phyloP scores from a whole-genome alignment of 2,888 invertebrate genomes.

The Hydroisotoma schaefferi region DNA sequence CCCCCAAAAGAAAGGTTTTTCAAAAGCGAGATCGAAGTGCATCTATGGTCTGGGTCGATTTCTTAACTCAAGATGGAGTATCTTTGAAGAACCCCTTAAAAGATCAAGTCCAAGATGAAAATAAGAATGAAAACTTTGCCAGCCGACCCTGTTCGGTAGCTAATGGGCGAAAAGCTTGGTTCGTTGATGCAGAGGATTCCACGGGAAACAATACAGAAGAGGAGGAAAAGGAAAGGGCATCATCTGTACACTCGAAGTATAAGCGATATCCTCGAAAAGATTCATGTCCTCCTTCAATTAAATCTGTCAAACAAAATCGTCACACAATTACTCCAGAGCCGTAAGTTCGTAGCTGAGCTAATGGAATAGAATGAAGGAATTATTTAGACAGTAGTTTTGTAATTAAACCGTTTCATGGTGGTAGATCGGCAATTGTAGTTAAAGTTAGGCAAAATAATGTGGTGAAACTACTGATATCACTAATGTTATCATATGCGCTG shows the following conservation, averaged over 20 bases:
- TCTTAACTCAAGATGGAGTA: conserved; percentile 30
- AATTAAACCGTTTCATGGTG: too few relatives aligned
- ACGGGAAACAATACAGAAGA: too few relatives aligned
- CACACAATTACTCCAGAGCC: conserved; percentile 8
- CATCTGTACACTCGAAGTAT: not conserved
- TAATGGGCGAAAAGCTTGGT: conserved; percentile 11
- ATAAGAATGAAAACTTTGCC: too few relatives aligned
- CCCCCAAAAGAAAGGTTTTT: not conserved
- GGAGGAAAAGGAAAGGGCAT: conserved; percentile 5
- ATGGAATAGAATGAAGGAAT: too few relatives aligned
- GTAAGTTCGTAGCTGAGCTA: conserved; percentile 10
- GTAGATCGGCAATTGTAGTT: too few relatives aligned
- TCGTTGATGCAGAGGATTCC: conserved; percentile 21
- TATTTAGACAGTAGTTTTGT: too few relatives aligned
- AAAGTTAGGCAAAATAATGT: too few relatives aligned
- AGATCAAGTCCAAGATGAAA: not conserved
- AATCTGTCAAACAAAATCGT: not conserved
- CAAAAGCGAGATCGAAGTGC: conserved; percentile 26
- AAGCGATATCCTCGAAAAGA: conserved; percentile 18
- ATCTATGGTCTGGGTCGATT: conserved; percentile 38
- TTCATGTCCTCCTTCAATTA: conserved; percentile 22
- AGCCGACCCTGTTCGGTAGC: not conserved
- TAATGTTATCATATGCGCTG: too few relatives aligned
- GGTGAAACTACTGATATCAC: too few relatives aligned
- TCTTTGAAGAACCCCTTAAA: not conserved